These are phyloP conservation scores for Tachina grossa DNA, from an alignment of 2,888 invertebrate genomes.

Conservation along the genomic window DNA sequence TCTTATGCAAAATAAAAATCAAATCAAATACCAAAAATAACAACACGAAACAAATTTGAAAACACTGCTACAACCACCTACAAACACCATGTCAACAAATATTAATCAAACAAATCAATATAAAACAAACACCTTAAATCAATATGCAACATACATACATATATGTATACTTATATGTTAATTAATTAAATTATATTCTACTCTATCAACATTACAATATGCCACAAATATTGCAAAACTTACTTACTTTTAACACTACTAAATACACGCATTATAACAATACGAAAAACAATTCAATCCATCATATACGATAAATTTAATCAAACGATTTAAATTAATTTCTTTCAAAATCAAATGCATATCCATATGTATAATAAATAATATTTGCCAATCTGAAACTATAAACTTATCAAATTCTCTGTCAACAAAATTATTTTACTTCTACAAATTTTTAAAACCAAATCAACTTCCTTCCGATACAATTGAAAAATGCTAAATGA, in stretches of 20 bases:
- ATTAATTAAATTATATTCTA: slow-evolving; percentile 23
- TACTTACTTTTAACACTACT: neutral
- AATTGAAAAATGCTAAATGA: slow-evolving; percentile 6
- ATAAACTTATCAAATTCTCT: slow-evolving; percentile 26
- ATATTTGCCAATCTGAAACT: slow-evolving; percentile 38
- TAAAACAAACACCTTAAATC: slow-evolving; percentile 39
- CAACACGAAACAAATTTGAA: slow-evolving; percentile 52
- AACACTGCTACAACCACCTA: slow-evolving; percentile 53
- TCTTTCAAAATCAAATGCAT: too few relatives aligned
- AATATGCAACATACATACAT: slow-evolving; percentile 51
- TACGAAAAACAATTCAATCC: slow-evolving; percentile 14
- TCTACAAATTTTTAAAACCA: slow-evolving; percentile 51
- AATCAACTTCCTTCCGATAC: slow-evolving; percentile 55
- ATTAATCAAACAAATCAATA: slow-evolving; percentile 23
- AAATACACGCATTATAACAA: too few relatives aligned
- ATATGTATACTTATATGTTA: slow-evolving; percentile 21
- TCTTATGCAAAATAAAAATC: slow-evolving; percentile 55
- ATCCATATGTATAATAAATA: neutral
- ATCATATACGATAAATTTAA: slow-evolving; percentile 9
- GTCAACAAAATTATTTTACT: slow-evolving; percentile 46
- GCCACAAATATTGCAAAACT: slow-evolving; percentile 34
- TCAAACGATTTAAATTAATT: slow-evolving; percentile 32
- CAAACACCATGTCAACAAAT: slow-evolving; percentile 20
- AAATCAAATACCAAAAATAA: slow-evolving; percentile 58
- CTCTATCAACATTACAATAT: slow-evolving; percentile 18